These are phyloP conservation scores for Trypoxylon attenuatum DNA, from an alignment of 2,888 invertebrate genomes.

Conservation along the genomic window DNA sequence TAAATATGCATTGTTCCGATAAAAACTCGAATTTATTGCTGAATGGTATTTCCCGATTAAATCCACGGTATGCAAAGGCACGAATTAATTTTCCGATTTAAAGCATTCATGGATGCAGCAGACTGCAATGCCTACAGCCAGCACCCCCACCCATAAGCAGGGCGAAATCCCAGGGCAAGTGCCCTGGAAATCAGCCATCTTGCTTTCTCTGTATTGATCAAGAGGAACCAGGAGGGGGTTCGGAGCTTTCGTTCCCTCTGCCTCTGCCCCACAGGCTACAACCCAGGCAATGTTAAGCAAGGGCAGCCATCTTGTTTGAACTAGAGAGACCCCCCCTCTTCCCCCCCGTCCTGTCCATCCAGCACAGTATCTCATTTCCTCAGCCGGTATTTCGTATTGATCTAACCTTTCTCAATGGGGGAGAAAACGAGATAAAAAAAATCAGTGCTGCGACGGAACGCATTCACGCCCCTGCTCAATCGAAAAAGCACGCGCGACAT, in stretches of 20 bases:
- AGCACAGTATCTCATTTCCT: slow-evolving; percentile 47
- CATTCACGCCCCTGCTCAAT: slow-evolving; percentile 1
- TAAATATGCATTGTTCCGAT: no score
- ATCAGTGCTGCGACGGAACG: not conserved
- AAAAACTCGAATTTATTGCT: no score
- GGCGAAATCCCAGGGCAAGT: slow-evolving; percentile 70
- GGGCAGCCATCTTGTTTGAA: slow-evolving; percentile 72
- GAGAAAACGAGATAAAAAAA: slow-evolving; percentile 7
- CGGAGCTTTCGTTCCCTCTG: slow-evolving; percentile 51
- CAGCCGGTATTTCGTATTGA: slow-evolving; percentile 68
- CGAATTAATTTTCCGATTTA: not conserved
- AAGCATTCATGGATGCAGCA: not conserved
- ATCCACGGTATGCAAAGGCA: not conserved
- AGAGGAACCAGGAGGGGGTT: slow-evolving; percentile 57
- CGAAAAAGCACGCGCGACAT: no score
- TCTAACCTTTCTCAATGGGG: slow-evolving; percentile 60
- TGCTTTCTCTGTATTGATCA: slow-evolving; percentile 74
- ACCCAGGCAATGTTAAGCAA: slow-evolving; percentile 59
- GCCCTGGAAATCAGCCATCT: slow-evolving; percentile 74
- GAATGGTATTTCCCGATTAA: no score
- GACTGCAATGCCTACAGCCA: slow-evolving; percentile 2
- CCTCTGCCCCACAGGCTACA: slow-evolving; percentile 47
- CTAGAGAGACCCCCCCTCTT: no score
- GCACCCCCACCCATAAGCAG: slow-evolving; percentile 47
- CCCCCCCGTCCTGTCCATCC: slow-evolving; percentile 27